These are phyloP conservation scores for Lates calcarifer DNA, from an alignment of 2,113 vertebrate species.

Conservation along the genomic window DNA sequence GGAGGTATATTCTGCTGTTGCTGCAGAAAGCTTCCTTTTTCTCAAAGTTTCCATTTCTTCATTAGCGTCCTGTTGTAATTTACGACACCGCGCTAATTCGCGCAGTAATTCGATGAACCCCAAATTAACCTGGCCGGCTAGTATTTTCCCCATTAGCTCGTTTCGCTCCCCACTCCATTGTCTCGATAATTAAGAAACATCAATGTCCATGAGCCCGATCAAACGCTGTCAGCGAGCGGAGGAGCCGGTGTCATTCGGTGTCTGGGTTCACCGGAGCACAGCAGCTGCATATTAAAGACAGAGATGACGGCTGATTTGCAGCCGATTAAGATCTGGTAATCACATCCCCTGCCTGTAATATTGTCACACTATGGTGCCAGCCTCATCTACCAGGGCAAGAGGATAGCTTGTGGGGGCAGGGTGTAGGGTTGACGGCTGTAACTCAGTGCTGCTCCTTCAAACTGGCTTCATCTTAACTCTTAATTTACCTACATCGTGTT, in stretches of 20 bases:
- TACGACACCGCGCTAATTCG: constrained; percentile 75
- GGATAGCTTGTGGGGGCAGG: constrained; percentile 17
- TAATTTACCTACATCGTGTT: constrained; percentile 40
- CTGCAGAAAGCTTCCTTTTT: constrained; percentile 58
- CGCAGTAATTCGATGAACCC: constrained; percentile 81
- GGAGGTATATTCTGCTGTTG: constrained; percentile 62
- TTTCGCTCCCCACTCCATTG: constrained; percentile 66
- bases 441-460: constrained; percentile 15
- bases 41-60: constrained; percentile 66
- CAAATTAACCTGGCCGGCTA: constrained; percentile 82
- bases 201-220: constrained; percentile 73
- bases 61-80: constrained; percentile 73
- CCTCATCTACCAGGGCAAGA: constrained; percentile 50
- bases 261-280: constrained; percentile 60
- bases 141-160: constrained; percentile 78
- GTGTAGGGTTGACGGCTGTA: not conserved
- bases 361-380: constrained; percentile 48
- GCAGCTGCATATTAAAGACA: constrained; percentile 71
- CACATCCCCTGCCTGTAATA: constrained; percentile 69
- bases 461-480: constrained; percentile 37
- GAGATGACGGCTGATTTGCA: constrained; percentile 78
- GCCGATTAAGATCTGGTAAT: constrained; percentile 81
- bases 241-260: constrained; percentile 50
- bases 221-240: constrained; percentile 45
- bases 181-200: constrained; percentile 83